Percentiles rank a stretch among this genome's conserved stretches.
These are phyloP conservation scores for Phataginus tricuspis DNA, from an alignment of 2,797 vertebrate species.

Conservation along the genomic window DNA sequence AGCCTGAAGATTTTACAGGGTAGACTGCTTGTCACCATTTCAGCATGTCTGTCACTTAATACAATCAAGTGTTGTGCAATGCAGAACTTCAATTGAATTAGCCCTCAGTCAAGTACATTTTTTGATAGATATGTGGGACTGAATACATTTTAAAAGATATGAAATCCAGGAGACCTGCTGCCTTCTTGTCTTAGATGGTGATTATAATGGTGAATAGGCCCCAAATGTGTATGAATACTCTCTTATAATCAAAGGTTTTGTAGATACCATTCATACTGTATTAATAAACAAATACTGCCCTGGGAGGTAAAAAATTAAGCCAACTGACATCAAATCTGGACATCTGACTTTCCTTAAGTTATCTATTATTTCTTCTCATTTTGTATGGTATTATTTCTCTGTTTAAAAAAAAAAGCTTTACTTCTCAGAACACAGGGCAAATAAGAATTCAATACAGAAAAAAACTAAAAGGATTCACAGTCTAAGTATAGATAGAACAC, in stretches of 20 bases:
- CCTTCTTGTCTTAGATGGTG: neutral
- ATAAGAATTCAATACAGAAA: neutral
- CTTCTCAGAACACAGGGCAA: neutral
- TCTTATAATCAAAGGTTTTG: neutral
- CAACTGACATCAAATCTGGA: neutral
- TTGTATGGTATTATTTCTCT: neutral
- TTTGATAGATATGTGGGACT: neutral
- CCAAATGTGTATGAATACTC: neutral
- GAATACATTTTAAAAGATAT: neutral
- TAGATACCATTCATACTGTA: neutral
- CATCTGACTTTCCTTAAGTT: constrained; percentile 23
- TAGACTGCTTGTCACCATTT: constrained; percentile 32
- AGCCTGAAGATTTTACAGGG: constrained; percentile 23
- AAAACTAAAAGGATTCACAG: neutral
- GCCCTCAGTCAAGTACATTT: neutral
- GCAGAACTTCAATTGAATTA: constrained; percentile 12
- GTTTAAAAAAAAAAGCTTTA: constrained; percentile 25
- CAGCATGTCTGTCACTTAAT: constrained; percentile 43
- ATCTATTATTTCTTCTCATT: neutral
- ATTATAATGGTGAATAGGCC: neutral
- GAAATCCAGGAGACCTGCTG: constrained; percentile 3
- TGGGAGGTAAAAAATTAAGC: neutral
- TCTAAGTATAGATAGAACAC: neutral
- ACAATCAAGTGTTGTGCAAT: neutral
- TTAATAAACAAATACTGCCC: neutral